Evolutionary conservation across 2,797 vertebrate genomes (phyloP), one percentile per base, ranked within the genome.

Genomic region (Acrossocheilus fasciatus): DNA sequence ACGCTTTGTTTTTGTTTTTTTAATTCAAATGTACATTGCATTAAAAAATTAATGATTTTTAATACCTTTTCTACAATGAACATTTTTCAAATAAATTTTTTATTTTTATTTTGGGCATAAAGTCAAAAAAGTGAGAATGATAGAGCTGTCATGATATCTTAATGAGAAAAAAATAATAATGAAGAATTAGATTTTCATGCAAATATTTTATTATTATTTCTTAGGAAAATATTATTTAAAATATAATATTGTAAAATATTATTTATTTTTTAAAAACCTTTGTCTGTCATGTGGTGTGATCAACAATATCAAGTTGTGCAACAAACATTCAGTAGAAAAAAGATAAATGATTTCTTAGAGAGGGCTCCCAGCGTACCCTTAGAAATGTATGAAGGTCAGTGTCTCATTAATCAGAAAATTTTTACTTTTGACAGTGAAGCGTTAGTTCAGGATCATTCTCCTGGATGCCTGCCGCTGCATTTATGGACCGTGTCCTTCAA

Each of bases 401-500:
- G 54, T 59, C 12, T 59, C 18, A 14, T 36, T 54, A 57, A 23
- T 54, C 30, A 14, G 30, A 76, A 54, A 7, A 7, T 23, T 50
- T 76, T 36, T 54, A n/a, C 23, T 26, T 77, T n/a, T 59, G 23
- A 41, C 4, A 47, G 30, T 41, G 39, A 9, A 20, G 11, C 23
- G 34, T 54, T 39, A 39, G 50, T 64, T 18, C 26, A 20, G 41
- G 41, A 43, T 84, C n/a, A 36, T 54, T 52, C 23, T 77, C 52
- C 41, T 62, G 47, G 68, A 47, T 73, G 47, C 47, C 11, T 76
- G 36, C 85, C 4, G 20, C 52, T 70, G 66, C 20, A 78, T 88
- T 86, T 82, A 81, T 47, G 54, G 18, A 30, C 26, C n/a, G 18
- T 72, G 76, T 66, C 83, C 80, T 85, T 83, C 52, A 81, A 82